These are phyloP conservation scores for Chrysemys picta DNA, from an alignment of 2,113 vertebrate species.

Conservation along the genomic window DNA sequence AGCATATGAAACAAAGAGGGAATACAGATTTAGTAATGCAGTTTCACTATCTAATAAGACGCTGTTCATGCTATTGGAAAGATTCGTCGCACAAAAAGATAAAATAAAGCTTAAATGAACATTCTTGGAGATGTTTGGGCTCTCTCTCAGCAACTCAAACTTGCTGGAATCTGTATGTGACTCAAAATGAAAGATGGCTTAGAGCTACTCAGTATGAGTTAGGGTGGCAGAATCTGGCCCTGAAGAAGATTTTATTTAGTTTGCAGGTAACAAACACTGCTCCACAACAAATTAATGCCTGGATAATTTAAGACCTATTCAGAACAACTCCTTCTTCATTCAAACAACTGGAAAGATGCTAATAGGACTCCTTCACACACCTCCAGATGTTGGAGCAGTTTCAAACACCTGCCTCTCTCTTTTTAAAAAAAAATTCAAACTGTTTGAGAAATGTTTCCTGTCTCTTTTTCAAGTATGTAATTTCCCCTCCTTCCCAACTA, in stretches of 20 bases:
- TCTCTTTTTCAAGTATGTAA: neutral
- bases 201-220: neutral
- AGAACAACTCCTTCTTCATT: neutral
- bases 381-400: neutral
- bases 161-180: too few relatives aligned
- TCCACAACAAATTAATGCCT: neutral
- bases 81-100: neutral
- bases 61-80: neutral
- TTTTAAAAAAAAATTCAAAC: neutral
- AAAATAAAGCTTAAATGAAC: neutral
- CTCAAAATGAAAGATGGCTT: too few relatives aligned
- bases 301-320: neutral
- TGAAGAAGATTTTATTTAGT: neutral
- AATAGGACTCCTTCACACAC: neutral
- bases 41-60: neutral
- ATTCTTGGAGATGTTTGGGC: rapidly evolving
- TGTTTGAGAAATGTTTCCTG: neutral
- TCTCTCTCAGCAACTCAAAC: too few relatives aligned
- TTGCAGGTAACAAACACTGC: neutral
- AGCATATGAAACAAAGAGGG: neutral
- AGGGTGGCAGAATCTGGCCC: too few relatives aligned
- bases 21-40: neutral
- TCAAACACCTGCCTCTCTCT: neutral
- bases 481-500: neutral
- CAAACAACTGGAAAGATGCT: neutral